A percentile compares a stretch with the other conserved stretches of the same genome.
phyloP scores from a whole-genome alignment of 1,140 invertebrate genomes.

The Papilio dardanus region DNA sequence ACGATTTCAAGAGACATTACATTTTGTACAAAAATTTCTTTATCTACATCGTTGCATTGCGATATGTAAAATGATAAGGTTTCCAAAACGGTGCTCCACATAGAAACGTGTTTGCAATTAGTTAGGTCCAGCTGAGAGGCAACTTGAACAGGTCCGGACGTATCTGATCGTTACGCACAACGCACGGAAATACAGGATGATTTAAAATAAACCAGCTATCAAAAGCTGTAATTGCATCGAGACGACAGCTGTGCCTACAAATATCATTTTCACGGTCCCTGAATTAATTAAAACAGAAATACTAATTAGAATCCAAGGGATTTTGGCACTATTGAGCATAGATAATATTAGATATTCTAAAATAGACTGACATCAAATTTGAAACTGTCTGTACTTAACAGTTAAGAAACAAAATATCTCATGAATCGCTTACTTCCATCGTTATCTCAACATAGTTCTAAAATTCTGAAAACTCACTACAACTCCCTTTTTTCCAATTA shows the following conservation, averaged over 20 bases:
- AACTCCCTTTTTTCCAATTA: too few relatives aligned
- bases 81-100: conserved; percentile 35
- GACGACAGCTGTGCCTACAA: not conserved
- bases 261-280: conserved; percentile 7
- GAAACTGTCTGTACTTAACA: too few relatives aligned
- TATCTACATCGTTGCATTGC: not conserved
- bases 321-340: not conserved
- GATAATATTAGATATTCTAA: not conserved
- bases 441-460: too few relatives aligned
- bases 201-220: not conserved
- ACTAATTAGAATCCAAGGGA: not conserved
- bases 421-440: too few relatives aligned
- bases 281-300: not conserved
- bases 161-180: conserved; percentile 35
- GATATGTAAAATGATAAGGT: not conserved
- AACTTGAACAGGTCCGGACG: conserved; percentile 35
- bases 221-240: not conserved
- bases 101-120: conserved; percentile 36
- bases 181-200: conserved; percentile 31
- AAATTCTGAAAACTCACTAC: too few relatives aligned
- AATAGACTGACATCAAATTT: not conserved
- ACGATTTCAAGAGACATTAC: not conserved
- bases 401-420: too few relatives aligned
- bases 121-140: conserved; percentile 33
- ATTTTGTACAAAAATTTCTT: not conserved